Evolutionary conservation across 2,797 vertebrate species (phyloP).

Genomic region (Xyrichtys novacula): DNA sequence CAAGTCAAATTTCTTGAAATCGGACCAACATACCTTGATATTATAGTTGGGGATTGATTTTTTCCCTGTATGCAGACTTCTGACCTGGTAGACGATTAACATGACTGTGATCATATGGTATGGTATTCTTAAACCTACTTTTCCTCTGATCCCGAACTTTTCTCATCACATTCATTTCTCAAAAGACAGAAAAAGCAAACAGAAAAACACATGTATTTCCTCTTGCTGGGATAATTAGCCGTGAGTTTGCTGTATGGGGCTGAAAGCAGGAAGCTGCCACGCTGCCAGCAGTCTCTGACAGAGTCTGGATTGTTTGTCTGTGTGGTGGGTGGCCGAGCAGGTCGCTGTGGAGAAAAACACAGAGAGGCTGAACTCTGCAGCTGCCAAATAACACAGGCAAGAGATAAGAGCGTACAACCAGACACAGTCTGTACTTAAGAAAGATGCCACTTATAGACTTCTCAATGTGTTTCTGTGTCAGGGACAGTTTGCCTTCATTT

Average conservation of each 20-base stretch:
- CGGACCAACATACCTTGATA: too few species aligned
- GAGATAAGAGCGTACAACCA: conserved; percentile 45
- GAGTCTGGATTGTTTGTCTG: conserved; percentile 55
- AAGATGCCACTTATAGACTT: background rate
- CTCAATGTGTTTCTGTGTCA: background rate
- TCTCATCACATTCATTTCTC: conserved; percentile 15
- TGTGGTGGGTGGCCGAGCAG: conserved; percentile 69
- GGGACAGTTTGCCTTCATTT: background rate
- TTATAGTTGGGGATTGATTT: too few species aligned
- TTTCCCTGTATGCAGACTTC: too few species aligned
- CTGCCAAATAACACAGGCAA: conserved; percentile 47
- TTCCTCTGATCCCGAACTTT: background rate
- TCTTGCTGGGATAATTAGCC: conserved; percentile 63
- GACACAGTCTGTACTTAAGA: conserved; percentile 10
- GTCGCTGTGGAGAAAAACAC: conserved; percentile 1
- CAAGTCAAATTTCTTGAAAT: too few species aligned
- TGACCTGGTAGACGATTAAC: too few species aligned
- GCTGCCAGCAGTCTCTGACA: conserved; percentile 54
- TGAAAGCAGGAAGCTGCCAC: conserved; percentile 47
- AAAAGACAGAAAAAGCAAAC: background rate
- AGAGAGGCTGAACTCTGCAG: conserved; percentile 21
- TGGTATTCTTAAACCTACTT: too few species aligned
- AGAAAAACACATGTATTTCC: conserved; percentile 34
- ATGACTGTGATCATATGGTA: too few species aligned
- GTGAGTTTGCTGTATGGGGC: conserved; percentile 34